Evolutionary conservation across 2,888 invertebrate genomes (phyloP), one percentile per base, ranked within the genome.

Genomic region (Bruchidius siliquastri): DNA sequence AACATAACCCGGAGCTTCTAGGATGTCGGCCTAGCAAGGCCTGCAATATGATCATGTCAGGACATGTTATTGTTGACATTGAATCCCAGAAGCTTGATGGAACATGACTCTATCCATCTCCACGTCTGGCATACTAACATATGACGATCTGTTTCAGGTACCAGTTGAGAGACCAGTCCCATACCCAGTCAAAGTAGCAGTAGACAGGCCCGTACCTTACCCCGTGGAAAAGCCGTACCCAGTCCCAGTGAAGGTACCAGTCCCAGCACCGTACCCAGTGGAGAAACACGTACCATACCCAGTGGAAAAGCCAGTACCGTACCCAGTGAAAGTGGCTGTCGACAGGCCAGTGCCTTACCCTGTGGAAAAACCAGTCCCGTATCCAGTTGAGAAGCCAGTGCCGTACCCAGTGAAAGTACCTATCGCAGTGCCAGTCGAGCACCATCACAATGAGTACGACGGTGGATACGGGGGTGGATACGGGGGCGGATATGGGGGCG

Each of bases 231-330:
- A 89, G 83, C 91, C 90, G 20, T 89, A 90, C 71, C 88, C 92
- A 22, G 88, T 89, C 80, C 89, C 91, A 73, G 91, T 92, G 3
- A 90, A 92, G 84, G 91, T 92, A 75, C 89, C 91, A 80, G 89
- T 90, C 2, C 92, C 92, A 32, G 90, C 90, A 76, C 93, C 92
- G 71, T 92, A 92, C 87, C 92, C 92, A 26, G 92, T 92, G 22
- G 90, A 91, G 81, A 91, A 85, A 85, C 89, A 88, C 69, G 88
- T 90, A n/a, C 87, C 90, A 21, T 88, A 88, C 80, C 91, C 92
- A 77, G 92, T 93, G 21, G 91, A 90, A 84, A 91, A 84, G 85
- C 88, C 87, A 76, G 85, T 87, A 74, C 90, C 89, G 67, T 87
- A 87, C 82, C 88, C 90, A 71, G 89, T 90, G 13, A 89, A 90